These are phyloP conservation scores for Neolamprologus sp. DNA, from an alignment of 2,113 vertebrate species.

Conservation along the genomic window DNA sequence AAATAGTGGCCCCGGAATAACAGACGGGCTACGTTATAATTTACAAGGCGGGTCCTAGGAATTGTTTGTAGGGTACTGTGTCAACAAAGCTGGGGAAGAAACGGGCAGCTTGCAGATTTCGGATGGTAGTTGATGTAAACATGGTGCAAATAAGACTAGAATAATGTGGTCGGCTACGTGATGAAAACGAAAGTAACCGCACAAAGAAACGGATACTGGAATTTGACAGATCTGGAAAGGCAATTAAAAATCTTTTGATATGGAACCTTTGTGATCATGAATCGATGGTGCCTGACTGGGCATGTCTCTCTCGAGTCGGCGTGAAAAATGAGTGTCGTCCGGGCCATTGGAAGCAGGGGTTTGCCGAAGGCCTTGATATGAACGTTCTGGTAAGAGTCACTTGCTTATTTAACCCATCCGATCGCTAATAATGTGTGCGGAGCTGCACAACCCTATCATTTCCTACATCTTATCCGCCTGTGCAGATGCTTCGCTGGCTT, in stretches of 20 bases:
- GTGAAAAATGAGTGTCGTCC: not conserved
- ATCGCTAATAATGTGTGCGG: not conserved
- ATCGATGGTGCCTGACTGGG: not conserved
- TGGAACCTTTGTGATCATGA: not conserved
- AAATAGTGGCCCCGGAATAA: not conserved
- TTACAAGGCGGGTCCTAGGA: not conserved
- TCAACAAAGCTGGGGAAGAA: not conserved
- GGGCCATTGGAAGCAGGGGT: not conserved
- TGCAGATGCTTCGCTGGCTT: slow-evolving; percentile 48
- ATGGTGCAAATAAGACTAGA: not conserved
- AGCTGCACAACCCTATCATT: not conserved
- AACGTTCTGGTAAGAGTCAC: slow-evolving; percentile 27
- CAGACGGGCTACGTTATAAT: fast-evolving
- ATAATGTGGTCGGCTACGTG: not conserved
- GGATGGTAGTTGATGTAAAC: not conserved
- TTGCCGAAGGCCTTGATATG: slow-evolving; percentile 27
- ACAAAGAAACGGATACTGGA: not conserved
- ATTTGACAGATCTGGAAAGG: not conserved
- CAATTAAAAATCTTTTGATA: not conserved
- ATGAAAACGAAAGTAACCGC: not conserved
- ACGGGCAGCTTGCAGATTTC: not conserved
- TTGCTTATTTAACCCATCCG: not conserved
- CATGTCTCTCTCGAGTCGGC: not conserved
- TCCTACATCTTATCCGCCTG: too few species aligned
- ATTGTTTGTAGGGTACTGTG: not conserved